Percentiles rank a stretch among this genome's conserved stretches.
Evolutionary conservation across 2,113 vertebrate species (phyloP).

Genomic region (Candoia aspera): DNA sequence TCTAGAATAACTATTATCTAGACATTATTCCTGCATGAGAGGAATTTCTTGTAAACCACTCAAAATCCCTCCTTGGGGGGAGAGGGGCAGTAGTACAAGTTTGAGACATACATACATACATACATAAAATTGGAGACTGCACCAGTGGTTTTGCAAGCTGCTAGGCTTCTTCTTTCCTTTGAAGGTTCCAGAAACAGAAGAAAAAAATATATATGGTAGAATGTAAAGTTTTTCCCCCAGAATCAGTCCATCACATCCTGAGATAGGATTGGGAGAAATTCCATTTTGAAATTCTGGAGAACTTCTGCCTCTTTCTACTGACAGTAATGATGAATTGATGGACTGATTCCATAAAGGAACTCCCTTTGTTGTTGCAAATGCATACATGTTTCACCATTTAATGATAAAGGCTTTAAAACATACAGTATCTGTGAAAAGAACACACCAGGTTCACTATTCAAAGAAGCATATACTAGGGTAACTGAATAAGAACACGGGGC

Average conservation of each 20-base stretch:
- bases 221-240: neutral
- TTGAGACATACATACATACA: no score
- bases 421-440: neutral
- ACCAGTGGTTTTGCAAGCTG: neutral
- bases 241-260: neutral
- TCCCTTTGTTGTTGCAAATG: neutral
- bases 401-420: neutral
- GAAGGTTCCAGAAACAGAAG: neutral
- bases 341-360: neutral
- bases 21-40: neutral
- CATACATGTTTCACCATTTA: neutral
- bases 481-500: neutral
- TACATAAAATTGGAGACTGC: neutral
- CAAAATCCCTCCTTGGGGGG: no score
- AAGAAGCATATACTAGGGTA: neutral
- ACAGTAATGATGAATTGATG: neutral
- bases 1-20: no score
- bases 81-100: no score
- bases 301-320: neutral
- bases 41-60: no score
- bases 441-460: neutral
- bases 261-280: neutral
- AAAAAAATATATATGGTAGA: neutral
- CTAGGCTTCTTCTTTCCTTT: neutral
- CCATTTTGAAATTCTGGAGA: neutral